These are phyloP conservation scores for Pantherophis vulpinus DNA, from an alignment of 2,797 vertebrate genomes.

Conservation along the genomic window DNA sequence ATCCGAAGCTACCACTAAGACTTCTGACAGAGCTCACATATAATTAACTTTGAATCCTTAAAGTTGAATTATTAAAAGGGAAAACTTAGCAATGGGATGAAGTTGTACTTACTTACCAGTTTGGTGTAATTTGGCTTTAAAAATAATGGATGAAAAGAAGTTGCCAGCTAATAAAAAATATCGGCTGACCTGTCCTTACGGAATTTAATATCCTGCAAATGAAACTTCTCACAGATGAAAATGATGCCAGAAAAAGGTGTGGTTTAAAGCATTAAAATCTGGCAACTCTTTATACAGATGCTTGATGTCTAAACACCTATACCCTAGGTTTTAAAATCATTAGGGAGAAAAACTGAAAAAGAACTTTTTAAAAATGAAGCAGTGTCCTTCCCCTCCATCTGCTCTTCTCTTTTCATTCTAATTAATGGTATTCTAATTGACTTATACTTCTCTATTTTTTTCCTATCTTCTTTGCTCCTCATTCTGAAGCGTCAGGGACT, in stretches of 20 bases:
- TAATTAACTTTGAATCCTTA: not conserved
- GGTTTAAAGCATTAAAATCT: not conserved
- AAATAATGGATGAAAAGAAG: not conserved
- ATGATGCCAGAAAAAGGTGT: not conserved
- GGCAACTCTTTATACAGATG: not conserved
- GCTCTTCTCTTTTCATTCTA: not conserved
- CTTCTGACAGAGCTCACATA: not conserved
- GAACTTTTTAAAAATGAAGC: not conserved
- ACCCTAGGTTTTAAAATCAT: not conserved
- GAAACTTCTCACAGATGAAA: not conserved
- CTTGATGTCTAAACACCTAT: not conserved
- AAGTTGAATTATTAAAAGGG: not conserved
- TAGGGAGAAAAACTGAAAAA: not conserved
- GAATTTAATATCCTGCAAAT: not conserved
- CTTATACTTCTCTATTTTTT: not conserved
- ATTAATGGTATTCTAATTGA: conserved; percentile 14
- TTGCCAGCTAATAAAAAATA: not conserved
- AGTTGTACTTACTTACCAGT: not conserved
- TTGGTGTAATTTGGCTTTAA: not conserved
- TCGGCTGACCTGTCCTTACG: not conserved
- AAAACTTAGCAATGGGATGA: not conserved
- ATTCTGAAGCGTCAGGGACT: not conserved
- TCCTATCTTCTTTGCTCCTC: not conserved
- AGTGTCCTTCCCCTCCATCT: not conserved
- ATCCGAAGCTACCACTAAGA: not conserved